Percentiles rank a stretch among this genome's conserved stretches.
Conservation (phyloP, 2,888 invertebrate genomes). For the Tachina lurida region DNA sequence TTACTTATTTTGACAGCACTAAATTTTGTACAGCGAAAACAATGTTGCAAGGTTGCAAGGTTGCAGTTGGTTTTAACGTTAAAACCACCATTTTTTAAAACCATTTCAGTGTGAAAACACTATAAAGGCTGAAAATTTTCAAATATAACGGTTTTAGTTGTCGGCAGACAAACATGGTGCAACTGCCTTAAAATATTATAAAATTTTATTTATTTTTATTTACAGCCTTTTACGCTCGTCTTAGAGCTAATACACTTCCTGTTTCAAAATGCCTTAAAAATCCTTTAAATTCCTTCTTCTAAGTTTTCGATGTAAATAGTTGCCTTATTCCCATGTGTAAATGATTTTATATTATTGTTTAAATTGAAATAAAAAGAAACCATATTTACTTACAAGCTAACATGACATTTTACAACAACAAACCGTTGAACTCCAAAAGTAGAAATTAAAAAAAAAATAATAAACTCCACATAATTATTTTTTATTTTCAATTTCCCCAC, state of each 20-base stretch:
- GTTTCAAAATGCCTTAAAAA: conserved; percentile 22
- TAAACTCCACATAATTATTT: conserved; percentile 42
- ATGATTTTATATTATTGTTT: background rate
- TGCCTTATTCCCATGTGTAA: conserved; percentile 40
- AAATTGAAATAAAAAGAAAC: background rate
- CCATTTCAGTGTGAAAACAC: too few species aligned
- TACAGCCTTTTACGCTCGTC: background rate
- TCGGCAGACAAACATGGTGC: too few species aligned
- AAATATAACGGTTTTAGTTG: too few species aligned
- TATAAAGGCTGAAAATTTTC: too few species aligned
- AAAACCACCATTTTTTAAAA: too few species aligned
- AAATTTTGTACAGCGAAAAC: too few species aligned
- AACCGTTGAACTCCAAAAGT: conserved; percentile 10
- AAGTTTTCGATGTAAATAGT: background rate
- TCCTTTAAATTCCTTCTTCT: conserved; percentile 45
- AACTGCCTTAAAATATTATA: too few species aligned
- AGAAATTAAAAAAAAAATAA: background rate
- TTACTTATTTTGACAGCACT: too few species aligned
- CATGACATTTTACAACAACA: conserved; percentile 57
- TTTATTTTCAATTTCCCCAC: conserved; percentile 61
- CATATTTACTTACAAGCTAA: conserved; percentile 34
- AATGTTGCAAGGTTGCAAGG: too few species aligned
- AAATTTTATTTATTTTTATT: background rate
- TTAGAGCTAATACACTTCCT: conserved; percentile 21
- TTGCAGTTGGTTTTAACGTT: too few species aligned